These are phyloP conservation scores for Drosophila arawakana DNA, from an alignment of 1,140 invertebrate species.

Conservation along the genomic window DNA sequence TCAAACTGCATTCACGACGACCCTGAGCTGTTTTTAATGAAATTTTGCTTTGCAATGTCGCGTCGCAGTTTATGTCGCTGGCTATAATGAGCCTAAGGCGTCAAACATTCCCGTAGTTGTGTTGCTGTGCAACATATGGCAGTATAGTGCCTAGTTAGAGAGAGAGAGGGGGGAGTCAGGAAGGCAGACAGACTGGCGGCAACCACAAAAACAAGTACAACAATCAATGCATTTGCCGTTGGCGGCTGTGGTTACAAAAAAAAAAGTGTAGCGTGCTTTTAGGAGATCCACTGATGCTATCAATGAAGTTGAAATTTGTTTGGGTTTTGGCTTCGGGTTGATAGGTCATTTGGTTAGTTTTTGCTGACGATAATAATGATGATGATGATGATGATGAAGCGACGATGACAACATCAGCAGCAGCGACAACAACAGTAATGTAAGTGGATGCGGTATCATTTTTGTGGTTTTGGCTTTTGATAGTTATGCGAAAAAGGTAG, in stretches of 20 bases:
- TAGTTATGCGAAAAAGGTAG: conserved; percentile 14
- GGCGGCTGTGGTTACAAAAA: conserved; percentile 13
- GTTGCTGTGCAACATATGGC: conserved; percentile 72
- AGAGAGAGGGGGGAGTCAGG: too few species aligned
- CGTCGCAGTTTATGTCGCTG: conserved; percentile 43
- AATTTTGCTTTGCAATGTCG: conserved; percentile 50
- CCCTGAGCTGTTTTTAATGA: conserved; percentile 78
- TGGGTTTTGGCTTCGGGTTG: neutral
- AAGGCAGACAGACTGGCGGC: neutral
- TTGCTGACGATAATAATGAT: conserved; percentile 9
- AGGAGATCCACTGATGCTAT: conserved; percentile 22
- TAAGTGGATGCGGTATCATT: conserved; percentile 33
- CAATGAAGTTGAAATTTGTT: conserved; percentile 28
- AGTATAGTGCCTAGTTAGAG: conserved; percentile 21
- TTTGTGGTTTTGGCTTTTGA: conserved; percentile 34
- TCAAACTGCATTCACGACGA: conserved; percentile 60
- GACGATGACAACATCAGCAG: conserved; percentile 4
- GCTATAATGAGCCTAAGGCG: conserved; percentile 70
- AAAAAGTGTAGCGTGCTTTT: conserved; percentile 42
- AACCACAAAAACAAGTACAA: conserved; percentile 26
- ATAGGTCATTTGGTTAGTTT: conserved; percentile 23
- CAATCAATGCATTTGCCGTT: conserved; percentile 41
- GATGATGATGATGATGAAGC: conserved; percentile 13
- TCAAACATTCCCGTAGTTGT: conserved; percentile 38
- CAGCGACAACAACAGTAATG: neutral